phyloP scores from a whole-genome alignment of 92 coral and sea anemone species.

The Siderastrea radians region DNA sequence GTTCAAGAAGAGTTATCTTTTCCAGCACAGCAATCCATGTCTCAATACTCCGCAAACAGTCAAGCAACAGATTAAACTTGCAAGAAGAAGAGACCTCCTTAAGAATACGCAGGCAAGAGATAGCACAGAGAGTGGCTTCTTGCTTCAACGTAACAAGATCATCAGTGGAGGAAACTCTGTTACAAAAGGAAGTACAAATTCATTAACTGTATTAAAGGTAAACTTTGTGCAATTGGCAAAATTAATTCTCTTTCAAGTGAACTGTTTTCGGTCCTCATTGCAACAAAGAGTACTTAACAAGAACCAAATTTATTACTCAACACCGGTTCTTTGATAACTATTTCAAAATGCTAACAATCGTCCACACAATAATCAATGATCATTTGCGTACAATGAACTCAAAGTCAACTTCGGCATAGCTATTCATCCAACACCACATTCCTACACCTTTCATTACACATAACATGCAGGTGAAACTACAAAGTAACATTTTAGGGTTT shows the following conservation, averaged over 20 bases:
- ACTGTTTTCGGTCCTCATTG: neutral
- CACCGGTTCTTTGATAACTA: too few species aligned
- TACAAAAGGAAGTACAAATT: neutral
- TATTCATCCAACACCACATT: too few species aligned
- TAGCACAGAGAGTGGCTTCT: constrained; percentile 21
- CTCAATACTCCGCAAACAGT: constrained; percentile 30
- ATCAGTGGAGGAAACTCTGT: constrained; percentile 1
- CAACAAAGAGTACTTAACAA: neutral
- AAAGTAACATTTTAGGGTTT: too few species aligned
- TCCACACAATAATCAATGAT: too few species aligned
- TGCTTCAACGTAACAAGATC: neutral
- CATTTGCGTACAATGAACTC: too few species aligned
- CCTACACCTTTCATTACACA: too few species aligned
- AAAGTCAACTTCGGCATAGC: too few species aligned
- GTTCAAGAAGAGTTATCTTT: neutral
- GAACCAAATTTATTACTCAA: neutral
- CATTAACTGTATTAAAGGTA: neutral
- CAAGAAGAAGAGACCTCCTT: neutral
- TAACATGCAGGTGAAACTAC: too few species aligned
- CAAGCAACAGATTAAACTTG: constrained; percentile 4
- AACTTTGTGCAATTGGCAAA: neutral
- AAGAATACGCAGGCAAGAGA: constrained; percentile 20
- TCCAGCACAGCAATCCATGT: constrained; percentile 10
- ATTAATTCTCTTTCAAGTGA: too few species aligned
- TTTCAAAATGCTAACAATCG: too few species aligned